Percentiles rank a stretch among this genome's conserved stretches.
Evolutionary conservation across 2,113 vertebrate genomes (phyloP).

Genomic region (Lepidothrix coronata): DNA sequence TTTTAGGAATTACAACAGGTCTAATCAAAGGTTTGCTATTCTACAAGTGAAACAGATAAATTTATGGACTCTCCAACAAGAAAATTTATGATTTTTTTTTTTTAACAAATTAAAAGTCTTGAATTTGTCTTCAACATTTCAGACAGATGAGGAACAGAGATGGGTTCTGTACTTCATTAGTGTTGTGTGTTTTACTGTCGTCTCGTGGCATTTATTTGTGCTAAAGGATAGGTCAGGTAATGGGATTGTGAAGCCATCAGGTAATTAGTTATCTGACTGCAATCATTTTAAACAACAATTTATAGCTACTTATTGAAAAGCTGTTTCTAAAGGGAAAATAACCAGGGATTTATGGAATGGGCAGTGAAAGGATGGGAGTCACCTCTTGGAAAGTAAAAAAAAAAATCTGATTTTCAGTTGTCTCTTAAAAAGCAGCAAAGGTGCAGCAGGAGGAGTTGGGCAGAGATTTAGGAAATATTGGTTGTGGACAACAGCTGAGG

Average conservation of each 20-base stretch:
- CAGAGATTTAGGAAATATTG: background rate
- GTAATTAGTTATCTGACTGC: conserved; percentile 33
- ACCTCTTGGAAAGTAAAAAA: rapidly evolving
- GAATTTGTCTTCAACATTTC: background rate
- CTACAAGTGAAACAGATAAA: background rate
- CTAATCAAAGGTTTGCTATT: background rate
- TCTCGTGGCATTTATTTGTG: background rate
- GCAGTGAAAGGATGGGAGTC: background rate
- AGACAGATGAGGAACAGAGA: background rate
- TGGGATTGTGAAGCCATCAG: conserved; percentile 42
- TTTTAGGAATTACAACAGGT: background rate
- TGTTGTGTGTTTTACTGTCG: background rate
- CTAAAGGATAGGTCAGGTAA: conserved; percentile 15
- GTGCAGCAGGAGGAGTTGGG: background rate
- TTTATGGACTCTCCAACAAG: background rate
- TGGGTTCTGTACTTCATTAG: background rate
- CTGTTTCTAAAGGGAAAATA: background rate
- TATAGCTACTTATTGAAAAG: background rate
- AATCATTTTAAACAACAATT: background rate
- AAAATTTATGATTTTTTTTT: background rate
- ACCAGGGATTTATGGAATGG: background rate
- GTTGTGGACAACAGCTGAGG: background rate
- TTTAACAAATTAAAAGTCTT: background rate
- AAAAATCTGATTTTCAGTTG: background rate
- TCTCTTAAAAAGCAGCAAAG: background rate